These are phyloP conservation scores for Noctua pronuba DNA, from an alignment of 2,888 invertebrate genomes.

Conservation along the genomic window DNA sequence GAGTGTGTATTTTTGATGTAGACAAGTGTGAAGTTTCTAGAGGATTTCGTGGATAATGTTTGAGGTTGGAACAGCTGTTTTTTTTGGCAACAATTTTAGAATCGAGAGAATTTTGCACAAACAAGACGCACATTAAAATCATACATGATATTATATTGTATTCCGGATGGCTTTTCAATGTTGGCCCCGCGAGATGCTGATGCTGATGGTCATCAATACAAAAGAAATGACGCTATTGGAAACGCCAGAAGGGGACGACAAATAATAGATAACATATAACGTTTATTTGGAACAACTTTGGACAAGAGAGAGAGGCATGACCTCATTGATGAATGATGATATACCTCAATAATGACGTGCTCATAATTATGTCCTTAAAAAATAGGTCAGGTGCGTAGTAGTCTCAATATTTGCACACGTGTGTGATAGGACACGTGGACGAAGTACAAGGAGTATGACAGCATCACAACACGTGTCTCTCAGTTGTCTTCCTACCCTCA, in stretches of 20 bases:
- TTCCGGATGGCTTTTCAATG: not conserved
- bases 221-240: not conserved
- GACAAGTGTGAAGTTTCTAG: slow-evolving; percentile 28
- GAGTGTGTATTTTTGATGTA: slow-evolving; percentile 56
- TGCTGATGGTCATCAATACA: not conserved
- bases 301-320: not conserved
- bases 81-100: not conserved
- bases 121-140: not conserved
- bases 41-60: not conserved
- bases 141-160: not conserved
- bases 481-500: no score
- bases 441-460: not conserved
- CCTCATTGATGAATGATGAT: not conserved
- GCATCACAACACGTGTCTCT: not conserved
- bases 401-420: not conserved
- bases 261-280: not conserved
- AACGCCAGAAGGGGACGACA: not conserved
- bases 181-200: not conserved
- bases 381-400: not conserved
- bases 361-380: not conserved
- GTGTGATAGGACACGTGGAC: not conserved
- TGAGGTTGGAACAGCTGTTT: not conserved
- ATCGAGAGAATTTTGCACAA: not conserved
- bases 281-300: not conserved
- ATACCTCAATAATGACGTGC: not conserved